These are phyloP conservation scores for Pogonocherus hispidulus DNA, from an alignment of 2,888 invertebrate species.

Conservation along the genomic window DNA sequence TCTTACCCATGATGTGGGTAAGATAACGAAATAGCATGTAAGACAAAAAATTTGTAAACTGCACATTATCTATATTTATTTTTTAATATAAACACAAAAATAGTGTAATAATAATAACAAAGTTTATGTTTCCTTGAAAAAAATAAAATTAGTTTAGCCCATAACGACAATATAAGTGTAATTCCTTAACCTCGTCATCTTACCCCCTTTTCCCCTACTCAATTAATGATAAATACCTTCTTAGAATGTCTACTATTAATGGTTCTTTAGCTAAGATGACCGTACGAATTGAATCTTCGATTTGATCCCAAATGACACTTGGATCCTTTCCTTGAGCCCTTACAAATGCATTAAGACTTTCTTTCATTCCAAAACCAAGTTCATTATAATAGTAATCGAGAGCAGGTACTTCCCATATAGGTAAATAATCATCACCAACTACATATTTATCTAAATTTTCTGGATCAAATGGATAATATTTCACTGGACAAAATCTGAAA, in stretches of 20 bases:
- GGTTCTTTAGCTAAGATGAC: slow-evolving; percentile 81
- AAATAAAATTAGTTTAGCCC: no score
- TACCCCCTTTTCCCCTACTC: no score
- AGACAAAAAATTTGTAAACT: no score
- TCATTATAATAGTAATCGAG: slow-evolving; percentile 79
- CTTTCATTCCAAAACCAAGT: slow-evolving; percentile 87
- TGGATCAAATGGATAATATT: slow-evolving; percentile 92
- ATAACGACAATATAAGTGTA: no score
- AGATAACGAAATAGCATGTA: no score
- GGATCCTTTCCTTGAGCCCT: slow-evolving; percentile 79
- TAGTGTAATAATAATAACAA: no score
- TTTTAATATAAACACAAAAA: no score
- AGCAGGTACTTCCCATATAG: slow-evolving; percentile 92
- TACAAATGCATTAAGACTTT: slow-evolving; percentile 85
- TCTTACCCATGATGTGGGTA: no score
- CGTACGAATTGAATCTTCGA: slow-evolving; percentile 82
- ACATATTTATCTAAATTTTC: slow-evolving; percentile 89
- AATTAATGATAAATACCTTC: slow-evolving; percentile 56
- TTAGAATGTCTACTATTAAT: slow-evolving; percentile 75
- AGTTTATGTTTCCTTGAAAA: no score
- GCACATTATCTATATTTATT: no score
- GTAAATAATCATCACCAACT: slow-evolving; percentile 93
- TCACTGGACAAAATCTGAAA: slow-evolving; percentile 86
- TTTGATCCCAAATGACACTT: slow-evolving; percentile 82
- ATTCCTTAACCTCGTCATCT: no score